Conservation (phyloP, 1,140 invertebrate species). For the Agrypnia vestita region DNA sequence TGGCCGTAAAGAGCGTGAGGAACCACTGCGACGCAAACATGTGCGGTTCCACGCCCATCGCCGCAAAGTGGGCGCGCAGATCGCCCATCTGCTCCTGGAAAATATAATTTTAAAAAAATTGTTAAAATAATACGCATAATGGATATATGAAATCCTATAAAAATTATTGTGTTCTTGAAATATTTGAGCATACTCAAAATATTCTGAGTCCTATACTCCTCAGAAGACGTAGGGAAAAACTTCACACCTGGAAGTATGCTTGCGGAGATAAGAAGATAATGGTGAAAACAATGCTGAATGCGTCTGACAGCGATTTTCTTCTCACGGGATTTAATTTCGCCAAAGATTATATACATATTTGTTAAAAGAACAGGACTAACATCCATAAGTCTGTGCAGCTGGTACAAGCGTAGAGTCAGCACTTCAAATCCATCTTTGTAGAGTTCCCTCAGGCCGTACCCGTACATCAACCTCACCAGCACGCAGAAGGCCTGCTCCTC, state of each 20-base stretch:
- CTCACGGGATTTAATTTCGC: too few species aligned
- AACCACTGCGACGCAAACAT: slow-evolving; percentile 99
- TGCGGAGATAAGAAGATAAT: too few species aligned
- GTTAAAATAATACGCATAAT: too few species aligned
- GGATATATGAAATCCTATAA: too few species aligned
- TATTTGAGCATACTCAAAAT: too few species aligned
- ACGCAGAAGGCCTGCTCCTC: slow-evolving; percentile 99
- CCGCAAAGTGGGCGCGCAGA: slow-evolving; percentile 91
- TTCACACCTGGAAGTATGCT: too few species aligned
- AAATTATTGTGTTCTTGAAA: too few species aligned
- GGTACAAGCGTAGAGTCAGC: slow-evolving; percentile 95
- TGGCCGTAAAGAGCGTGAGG: slow-evolving; percentile 97
- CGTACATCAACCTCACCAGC: slow-evolving; percentile 97
- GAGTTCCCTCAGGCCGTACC: slow-evolving; percentile 94
- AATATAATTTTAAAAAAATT: slow-evolving; percentile 15
- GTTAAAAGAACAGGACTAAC: slow-evolving; percentile 70
- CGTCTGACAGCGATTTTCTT: too few species aligned
- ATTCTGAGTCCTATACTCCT: too few species aligned
- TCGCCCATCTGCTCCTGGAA: slow-evolving; percentile 92
- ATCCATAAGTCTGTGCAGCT: slow-evolving; percentile 95
- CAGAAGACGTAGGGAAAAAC: too few species aligned
- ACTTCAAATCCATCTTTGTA: slow-evolving; percentile 98
- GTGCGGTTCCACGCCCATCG: slow-evolving; percentile 95
- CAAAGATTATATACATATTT: too few species aligned
- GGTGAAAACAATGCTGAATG: too few species aligned